phyloP scores from a whole-genome alignment of 2,888 invertebrate species.

The Leptogaster cylindrica region DNA sequence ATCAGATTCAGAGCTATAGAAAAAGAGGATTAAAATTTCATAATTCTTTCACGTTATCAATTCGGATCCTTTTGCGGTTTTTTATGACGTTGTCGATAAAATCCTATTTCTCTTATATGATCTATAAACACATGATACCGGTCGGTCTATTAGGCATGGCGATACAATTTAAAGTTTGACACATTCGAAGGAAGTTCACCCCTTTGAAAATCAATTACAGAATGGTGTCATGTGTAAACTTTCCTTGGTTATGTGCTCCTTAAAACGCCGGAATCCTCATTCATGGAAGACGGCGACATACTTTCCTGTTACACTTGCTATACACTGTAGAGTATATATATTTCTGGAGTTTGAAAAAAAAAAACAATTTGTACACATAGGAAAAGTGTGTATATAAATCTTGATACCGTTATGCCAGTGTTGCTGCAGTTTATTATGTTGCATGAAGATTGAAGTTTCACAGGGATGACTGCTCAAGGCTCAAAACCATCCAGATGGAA shows the following conservation, averaged over 20 bases:
- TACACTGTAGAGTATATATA: slow-evolving; percentile 20
- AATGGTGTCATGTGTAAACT: slow-evolving; percentile 43
- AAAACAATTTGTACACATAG: slow-evolving; percentile 31
- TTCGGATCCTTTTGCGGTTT: too few relatives aligned
- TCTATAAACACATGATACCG: too few relatives aligned
- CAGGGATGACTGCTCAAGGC: neutral
- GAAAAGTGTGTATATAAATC: slow-evolving; percentile 42
- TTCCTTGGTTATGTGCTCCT: slow-evolving; percentile 17
- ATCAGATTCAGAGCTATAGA: too few relatives aligned
- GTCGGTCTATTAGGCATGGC: neutral
- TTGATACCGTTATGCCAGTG: slow-evolving; percentile 18
- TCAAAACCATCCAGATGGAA: neutral
- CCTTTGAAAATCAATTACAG: slow-evolving; percentile 44
- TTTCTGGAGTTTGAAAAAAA: slow-evolving; percentile 42
- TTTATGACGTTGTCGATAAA: too few relatives aligned
- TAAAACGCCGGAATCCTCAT: slow-evolving; percentile 1
- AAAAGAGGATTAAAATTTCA: too few relatives aligned
- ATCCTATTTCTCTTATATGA: neutral
- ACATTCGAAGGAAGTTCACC: slow-evolving; percentile 44
- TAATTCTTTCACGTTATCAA: too few relatives aligned
- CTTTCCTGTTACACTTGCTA: slow-evolving; percentile 19
- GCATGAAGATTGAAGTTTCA: slow-evolving; percentile 6
- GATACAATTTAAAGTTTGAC: slow-evolving; percentile 20
- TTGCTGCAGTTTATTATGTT: neutral
- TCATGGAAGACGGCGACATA: slow-evolving; percentile 35